Base-by-base conservation (phyloP, 1,140 invertebrate genomes). In the Vanessa atalanta region DNA sequence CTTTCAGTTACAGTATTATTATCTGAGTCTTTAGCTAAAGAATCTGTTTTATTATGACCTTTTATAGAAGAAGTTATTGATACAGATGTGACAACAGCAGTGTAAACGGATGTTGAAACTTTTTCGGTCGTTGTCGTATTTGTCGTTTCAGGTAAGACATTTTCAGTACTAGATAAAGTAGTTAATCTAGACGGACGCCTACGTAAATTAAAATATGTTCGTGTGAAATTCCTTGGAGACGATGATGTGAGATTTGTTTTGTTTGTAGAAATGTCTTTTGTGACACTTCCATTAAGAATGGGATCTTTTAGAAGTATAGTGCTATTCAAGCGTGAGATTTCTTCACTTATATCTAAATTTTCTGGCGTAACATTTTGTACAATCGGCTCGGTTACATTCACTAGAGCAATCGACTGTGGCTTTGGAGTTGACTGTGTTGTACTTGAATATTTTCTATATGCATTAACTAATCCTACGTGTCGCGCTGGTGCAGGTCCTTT, bases 11-110 rank as follows among this genome's bases (percentile, higher is more conserved):
- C 31, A 12, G 84, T 86, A 61, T 76, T 81, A 74, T 91, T 88
- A 23, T 87, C 84, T 12, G 64, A 68, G 51, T 88, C 85, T 82
- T 79, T 82, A 48, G 65, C 26, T 26, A 60, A 61, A 7, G 48
- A 65, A 75, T 93, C 91, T 16, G 90, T 93, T 80, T 88, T 90
- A 78, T 93, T 93, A 71, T 85, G 84, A 26, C 88, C 90, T 87
- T 91, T 93, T 76, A 92, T 86, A 55, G 92, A 93, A 26, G 92
- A 93, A 53, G 92, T 93, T 70, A 94, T 91, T 20, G 93, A 94
- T 26, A 94, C 92, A 23, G 93, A 94, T 55, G 93, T 94, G 0
- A 94, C 93, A 48, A 94, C 93, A 1, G 93, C 93, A 15, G 93
- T 94, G 66, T 93, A 94, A 14, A 94, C 88, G 51, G 93, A 89